Evolutionary conservation across 1,140 invertebrate species (phyloP).

Genomic region (Cardiocondyla obscurior): DNA sequence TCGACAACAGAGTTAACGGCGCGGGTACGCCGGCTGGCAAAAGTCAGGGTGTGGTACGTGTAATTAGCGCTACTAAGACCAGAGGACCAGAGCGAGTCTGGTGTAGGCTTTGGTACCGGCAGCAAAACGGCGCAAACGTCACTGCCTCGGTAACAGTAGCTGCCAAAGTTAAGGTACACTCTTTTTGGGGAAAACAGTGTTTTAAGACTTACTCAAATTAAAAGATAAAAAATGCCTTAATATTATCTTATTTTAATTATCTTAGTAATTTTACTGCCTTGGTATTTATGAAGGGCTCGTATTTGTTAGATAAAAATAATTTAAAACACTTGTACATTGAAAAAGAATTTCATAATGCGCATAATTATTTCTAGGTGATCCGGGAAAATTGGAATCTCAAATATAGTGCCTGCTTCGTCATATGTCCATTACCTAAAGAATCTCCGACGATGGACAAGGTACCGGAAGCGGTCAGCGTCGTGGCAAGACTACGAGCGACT

Average conservation of each 20-base stretch:
- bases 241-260: neutral
- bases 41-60: constrained; percentile 86
- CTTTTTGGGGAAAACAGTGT: neutral
- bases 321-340: neutral
- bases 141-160: constrained; percentile 87
- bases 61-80: constrained; percentile 95
- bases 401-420: constrained; percentile 95
- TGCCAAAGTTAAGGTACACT: constrained; percentile 89
- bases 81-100: constrained; percentile 92
- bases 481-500: constrained; percentile 84
- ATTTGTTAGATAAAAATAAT: too few species aligned
- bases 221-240: neutral
- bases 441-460: constrained; percentile 74
- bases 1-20: constrained; percentile 89
- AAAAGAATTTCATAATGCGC: neutral
- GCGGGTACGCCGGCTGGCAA: constrained; percentile 60
- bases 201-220: neutral
- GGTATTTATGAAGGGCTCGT: neutral
- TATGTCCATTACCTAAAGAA: constrained; percentile 89
- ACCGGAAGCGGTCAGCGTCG: constrained; percentile 87
- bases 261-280: neutral
- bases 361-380: constrained; percentile 86
- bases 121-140: constrained; percentile 73
- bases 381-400: constrained; percentile 97
- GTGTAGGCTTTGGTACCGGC: constrained; percentile 92